Evolutionary conservation across 2,113 vertebrate species (phyloP), one percentile per base, ranked within the genome.

Genomic region (Pogonocichla stellata): DNA sequence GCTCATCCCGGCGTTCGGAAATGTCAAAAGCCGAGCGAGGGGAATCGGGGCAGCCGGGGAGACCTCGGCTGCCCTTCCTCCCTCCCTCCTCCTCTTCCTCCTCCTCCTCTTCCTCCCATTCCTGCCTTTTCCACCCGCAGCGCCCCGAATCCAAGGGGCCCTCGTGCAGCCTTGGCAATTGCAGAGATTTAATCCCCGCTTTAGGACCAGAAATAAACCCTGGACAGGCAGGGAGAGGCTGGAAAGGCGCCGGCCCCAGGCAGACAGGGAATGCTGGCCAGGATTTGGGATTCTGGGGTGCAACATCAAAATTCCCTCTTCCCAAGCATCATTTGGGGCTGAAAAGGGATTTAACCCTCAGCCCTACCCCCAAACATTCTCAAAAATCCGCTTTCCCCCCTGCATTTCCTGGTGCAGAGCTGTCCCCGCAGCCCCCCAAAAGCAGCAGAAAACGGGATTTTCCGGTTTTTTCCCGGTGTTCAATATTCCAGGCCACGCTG

Each of bases 401-500:
- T 0, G 0, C 2, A 8, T 82, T 58, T 71, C 62, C 29, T 47
- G 0, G 2, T 1, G 13, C n/a, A 14, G 66, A 28, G 11, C 20
- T 7, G 12, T 6, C 50, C 25, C 29, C 2, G 15, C 12, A 50
- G 8, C 8, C 20, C 23, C 57, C 6, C 24, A 2, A 34, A 42
- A 62, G 16, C 62, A 14, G 23, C 7, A 2, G 6, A 4, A 19
- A 38, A 18, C 19, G 26, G 25, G 31, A 53, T 81, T 67, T 22
- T 58, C 8, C 26, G 3, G 6, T 17, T 25, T 24, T 6, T 74
- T 64, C 81, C 60, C 36, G 3, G 1, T 58, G 70, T 42, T 95
- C 95, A 80, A 28, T 83, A 86, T 95, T 60, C 95, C 8, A 1
- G 87, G 80, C 83, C 93, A 94, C 1, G 51, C 89, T 74, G 86